Evolutionary conservation across 2,888 invertebrate genomes (phyloP).

Genomic region (Hypomecis punctinalis): DNA sequence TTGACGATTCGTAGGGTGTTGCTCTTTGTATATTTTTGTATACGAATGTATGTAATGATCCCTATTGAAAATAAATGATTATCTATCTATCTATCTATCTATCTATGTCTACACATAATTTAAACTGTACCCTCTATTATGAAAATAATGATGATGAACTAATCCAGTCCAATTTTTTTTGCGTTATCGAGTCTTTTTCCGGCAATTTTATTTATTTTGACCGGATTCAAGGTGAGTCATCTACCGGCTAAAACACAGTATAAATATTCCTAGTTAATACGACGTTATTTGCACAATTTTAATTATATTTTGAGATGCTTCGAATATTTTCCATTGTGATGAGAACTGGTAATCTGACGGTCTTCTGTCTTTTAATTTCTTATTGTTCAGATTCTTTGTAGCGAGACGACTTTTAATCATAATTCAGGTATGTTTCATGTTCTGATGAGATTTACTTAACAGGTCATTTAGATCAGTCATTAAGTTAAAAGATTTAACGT

Average conservation of each 20-base stretch:
- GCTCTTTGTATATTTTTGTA: too few species aligned
- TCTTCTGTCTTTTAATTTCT: slow-evolving; percentile 25
- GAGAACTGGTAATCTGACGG: slow-evolving; percentile 20
- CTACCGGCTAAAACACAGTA: not conserved
- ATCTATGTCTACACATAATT: too few species aligned
- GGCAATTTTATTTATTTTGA: too few species aligned
- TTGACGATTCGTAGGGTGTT: too few species aligned
- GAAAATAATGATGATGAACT: not conserved
- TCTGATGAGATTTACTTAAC: not conserved
- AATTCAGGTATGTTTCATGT: not conserved
- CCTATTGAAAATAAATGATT: too few species aligned
- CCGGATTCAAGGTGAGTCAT: not conserved
- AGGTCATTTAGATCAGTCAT: too few species aligned
- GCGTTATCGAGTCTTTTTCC: too few species aligned
- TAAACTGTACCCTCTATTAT: too few species aligned
- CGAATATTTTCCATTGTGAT: slow-evolving; percentile 32
- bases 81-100: too few species aligned
- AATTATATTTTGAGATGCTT: slow-evolving; percentile 36
- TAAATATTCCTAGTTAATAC: slow-evolving; percentile 27
- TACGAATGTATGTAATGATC: too few species aligned
- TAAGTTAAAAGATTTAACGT: too few species aligned
- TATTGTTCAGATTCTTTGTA: slow-evolving; percentile 30
- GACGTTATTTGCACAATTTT: slow-evolving; percentile 36
- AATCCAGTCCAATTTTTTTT: too few species aligned
- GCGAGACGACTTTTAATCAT: slow-evolving; percentile 18